Evolutionary conservation across 2,888 invertebrate genomes (phyloP), one percentile per base, ranked within the genome.

Genomic region (Ptychoptera contaminata): DNA sequence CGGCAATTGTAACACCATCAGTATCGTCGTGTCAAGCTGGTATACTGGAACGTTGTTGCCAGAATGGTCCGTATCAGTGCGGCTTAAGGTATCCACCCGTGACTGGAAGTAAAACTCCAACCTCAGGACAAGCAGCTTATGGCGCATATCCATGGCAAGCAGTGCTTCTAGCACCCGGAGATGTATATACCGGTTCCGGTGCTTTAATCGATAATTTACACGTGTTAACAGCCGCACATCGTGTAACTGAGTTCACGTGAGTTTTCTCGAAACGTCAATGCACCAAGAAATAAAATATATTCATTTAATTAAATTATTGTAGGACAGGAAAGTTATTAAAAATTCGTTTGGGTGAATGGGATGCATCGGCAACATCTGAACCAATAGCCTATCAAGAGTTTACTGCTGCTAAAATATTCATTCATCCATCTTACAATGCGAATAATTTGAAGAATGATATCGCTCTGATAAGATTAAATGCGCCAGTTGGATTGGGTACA

Each of bases 91-190:
- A 50, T 48, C 59, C 66, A 2, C 58, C 66, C 1, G 41, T 51
- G 12, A 36, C 42, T 9, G 58, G 56, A 1, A 54, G 60, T 6
- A 60, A 65, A 2, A 53, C 60, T 5, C 60, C 68, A 1, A 56
- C 51, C 12, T 50, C 61, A 29, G 78, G 77, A 2, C 72, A 75
- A 59, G 74, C 82, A 9, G 67, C 65, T 48, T 78, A 71, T 53
- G 82, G 82, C 11, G 77, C 77, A 52, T 81, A 74, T 61, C 83
- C 83, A 2, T 84, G 83, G 83, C 77, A 77, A 67, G 79, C 76
- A 44, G 62, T 77, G 1, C 61, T 79, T 40, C 58, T 79, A 16
- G 72, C 73, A 2, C 68, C 62, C 34, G 69, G 68, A 50, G 76
- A 77, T 54, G 71, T 74, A 47, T 84, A 78, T 55, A 63, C 82